Percentiles rank a stretch among this genome's conserved stretches.
phyloP scores from a whole-genome alignment of 2,888 invertebrate genomes.

The Thera britannica region DNA sequence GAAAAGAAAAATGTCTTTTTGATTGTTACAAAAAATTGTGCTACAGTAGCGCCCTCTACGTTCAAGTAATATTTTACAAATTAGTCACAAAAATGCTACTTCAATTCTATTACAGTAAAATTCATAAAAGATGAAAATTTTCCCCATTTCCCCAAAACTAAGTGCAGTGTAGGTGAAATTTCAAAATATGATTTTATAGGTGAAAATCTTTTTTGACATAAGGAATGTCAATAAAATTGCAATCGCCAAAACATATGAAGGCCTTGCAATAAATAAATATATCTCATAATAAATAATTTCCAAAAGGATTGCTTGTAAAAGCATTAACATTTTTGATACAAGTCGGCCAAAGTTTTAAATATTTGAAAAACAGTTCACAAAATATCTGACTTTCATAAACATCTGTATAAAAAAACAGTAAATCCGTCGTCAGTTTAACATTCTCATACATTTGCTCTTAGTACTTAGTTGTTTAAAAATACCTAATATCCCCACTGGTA shows the following conservation, averaged over 20 bases:
- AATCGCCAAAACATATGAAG: constrained; percentile 82
- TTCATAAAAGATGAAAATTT: constrained; percentile 16
- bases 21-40: not conserved
- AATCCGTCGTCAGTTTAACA: not conserved
- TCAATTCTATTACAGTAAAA: constrained; percentile 45
- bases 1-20: no score
- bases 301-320: constrained; percentile 31
- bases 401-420: not conserved
- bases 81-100: constrained; percentile 43
- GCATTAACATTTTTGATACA: constrained; percentile 27
- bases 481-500: constrained; percentile 27
- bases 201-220: constrained; percentile 58
- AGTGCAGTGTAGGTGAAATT: constrained; percentile 29
- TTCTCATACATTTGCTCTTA: constrained; percentile 22
- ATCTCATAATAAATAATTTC: constrained; percentile 39
- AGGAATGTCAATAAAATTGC: constrained; percentile 46
- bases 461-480: constrained; percentile 15
- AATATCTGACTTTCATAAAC: constrained; percentile 13
- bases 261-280: constrained; percentile 53
- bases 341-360: constrained; percentile 21
- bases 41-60: not conserved
- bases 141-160: constrained; percentile 29
- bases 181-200: constrained; percentile 67
- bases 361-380: constrained; percentile 21
- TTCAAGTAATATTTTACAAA: constrained; percentile 14